phyloP scores from a whole-genome alignment of 1,140 invertebrate genomes.

The Holotrichia oblita region DNA sequence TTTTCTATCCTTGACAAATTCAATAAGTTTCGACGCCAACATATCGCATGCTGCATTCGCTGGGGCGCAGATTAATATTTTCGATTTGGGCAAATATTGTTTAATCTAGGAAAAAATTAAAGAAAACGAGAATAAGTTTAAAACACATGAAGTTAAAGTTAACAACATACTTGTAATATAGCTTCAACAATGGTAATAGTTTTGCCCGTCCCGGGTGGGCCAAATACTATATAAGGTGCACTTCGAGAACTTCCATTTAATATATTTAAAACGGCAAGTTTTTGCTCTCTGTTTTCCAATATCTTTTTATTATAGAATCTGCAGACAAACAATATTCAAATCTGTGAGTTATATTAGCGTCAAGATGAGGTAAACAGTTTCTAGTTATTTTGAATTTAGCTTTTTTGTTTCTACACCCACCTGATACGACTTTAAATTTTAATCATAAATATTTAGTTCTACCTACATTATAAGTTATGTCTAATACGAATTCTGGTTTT shows the following conservation, averaged over 20 bases:
- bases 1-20: conserved; percentile 39
- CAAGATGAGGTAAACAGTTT: too few species aligned
- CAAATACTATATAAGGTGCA: conserved; percentile 90
- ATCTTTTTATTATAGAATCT: conserved; percentile 75
- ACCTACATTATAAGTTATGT: too few species aligned
- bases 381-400: too few species aligned
- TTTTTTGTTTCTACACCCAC: too few species aligned
- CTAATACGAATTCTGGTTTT: too few species aligned
- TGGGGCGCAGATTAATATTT: conserved; percentile 74
- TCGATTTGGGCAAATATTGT: conserved; percentile 45
- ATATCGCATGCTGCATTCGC: conserved; percentile 83
- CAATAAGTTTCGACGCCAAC: conserved; percentile 64
- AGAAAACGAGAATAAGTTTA: background rate
- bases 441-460: too few species aligned
- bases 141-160: conserved; percentile 26
- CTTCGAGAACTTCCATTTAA: conserved; percentile 75
- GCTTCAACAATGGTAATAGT: conserved; percentile 90
- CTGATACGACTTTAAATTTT: too few species aligned
- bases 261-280: conserved; percentile 80
- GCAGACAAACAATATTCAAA: conserved; percentile 35
- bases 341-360: background rate
- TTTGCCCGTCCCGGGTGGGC: conserved; percentile 97
- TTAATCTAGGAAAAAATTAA: conserved; percentile 42
- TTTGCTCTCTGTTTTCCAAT: conserved; percentile 78
- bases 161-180: conserved; percentile 71